These are phyloP conservation scores for Drosophila sordidula DNA, from an alignment of 2,888 invertebrate genomes.

Conservation along the genomic window DNA sequence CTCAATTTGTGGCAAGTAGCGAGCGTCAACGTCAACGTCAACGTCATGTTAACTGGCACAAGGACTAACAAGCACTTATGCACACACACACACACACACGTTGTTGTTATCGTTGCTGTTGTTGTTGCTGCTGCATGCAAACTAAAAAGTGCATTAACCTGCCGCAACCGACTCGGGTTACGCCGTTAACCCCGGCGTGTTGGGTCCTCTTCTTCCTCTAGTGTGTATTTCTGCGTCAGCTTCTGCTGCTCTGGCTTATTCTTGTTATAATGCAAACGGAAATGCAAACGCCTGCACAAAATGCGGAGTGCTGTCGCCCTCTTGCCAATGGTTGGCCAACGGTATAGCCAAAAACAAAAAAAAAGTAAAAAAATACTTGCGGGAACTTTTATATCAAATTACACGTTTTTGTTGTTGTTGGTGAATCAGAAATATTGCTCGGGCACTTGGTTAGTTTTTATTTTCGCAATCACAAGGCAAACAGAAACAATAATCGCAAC, in stretches of 20 bases:
- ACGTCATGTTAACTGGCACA: constrained; percentile 66
- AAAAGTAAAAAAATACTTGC: constrained; percentile 35
- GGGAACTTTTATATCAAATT: constrained; percentile 69
- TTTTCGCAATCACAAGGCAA: constrained; percentile 77
- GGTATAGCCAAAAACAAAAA: constrained; percentile 11
- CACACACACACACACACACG: constrained; percentile 32
- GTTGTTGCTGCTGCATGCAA: constrained; percentile 41
- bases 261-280: constrained; percentile 52
- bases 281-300: constrained; percentile 73
- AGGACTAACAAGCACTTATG: constrained; percentile 59
- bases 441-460: constrained; percentile 27
- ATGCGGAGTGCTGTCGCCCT: constrained; percentile 36
- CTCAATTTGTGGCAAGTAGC: constrained; percentile 14
- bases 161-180: constrained; percentile 67
- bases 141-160: constrained; percentile 76
- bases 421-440: constrained; percentile 52
- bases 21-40: constrained; percentile 17
- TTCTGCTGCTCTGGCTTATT: constrained; percentile 33
- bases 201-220: constrained; percentile 29
- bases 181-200: constrained; percentile 48
- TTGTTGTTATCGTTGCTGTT: constrained; percentile 7
- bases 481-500: constrained; percentile 72
- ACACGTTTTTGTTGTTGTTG: constrained; percentile 38
- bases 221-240: neutral
- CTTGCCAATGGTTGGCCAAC: constrained; percentile 36